phyloP scores from a whole-genome alignment of 2,797 vertebrate species.

The Aselliscus stoliczkanus region DNA sequence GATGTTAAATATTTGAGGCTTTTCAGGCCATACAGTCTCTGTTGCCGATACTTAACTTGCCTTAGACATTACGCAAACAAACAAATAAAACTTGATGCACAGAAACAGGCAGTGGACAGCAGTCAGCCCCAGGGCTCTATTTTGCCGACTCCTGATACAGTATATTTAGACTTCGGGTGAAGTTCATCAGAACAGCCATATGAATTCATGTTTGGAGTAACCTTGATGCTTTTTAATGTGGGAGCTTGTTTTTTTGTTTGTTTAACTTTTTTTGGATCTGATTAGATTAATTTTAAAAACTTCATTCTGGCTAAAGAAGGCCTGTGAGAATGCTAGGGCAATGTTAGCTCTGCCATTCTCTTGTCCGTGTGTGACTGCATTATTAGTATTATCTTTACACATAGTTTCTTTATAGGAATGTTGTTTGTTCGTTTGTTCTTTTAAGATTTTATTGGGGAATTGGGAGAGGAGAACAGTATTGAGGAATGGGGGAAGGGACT shows the following conservation, averaged over 20 bases:
- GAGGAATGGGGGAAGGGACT: too few relatives aligned
- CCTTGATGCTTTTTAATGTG: conserved; percentile 3
- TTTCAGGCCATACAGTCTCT: background rate
- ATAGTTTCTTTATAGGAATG: background rate
- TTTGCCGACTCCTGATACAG: background rate
- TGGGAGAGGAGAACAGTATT: too few relatives aligned
- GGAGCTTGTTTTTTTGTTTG: background rate
- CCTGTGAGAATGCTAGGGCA: background rate
- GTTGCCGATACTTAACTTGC: background rate
- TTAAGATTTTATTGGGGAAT: too few relatives aligned
- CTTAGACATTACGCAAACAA: background rate
- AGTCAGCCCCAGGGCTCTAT: background rate
- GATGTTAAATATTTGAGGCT: background rate
- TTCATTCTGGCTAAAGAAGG: background rate
- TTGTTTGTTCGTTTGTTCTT: too few relatives aligned
- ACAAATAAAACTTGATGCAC: background rate
- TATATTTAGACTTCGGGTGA: background rate
- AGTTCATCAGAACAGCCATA: background rate
- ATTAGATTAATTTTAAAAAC: background rate
- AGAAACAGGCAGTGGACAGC: background rate
- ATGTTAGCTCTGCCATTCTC: background rate
- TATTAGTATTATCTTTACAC: background rate
- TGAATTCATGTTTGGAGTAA: background rate
- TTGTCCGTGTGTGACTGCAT: background rate
- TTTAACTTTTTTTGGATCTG: background rate